Base-by-base conservation (phyloP, 1,140 invertebrate genomes). In the Charaxes varanes region DNA sequence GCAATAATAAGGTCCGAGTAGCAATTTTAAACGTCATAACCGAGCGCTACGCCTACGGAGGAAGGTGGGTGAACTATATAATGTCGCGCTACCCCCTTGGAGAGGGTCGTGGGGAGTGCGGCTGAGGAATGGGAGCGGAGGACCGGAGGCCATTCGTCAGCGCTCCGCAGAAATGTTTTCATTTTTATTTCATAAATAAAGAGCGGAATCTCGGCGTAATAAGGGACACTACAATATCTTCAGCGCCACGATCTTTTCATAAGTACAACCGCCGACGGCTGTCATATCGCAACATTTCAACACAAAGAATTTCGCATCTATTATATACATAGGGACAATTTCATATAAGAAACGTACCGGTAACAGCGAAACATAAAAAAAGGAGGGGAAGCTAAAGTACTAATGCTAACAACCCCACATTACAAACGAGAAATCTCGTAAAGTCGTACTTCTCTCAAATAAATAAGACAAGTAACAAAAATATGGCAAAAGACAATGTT, bases 141-240 rank as follows among this genome's bases (percentile, higher is more conserved):
- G 38, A 17, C 26, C 22, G 53, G 42, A 41, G 50, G 60, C 62
- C 68, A 77, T 80, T 74, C 70, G 72, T 77, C 76, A 76, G 69
- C 56, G 63, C 62, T 67, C 64, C 61, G 53, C 57, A 70, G 65
- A 72, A 71, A 77, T 74, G 70, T 77, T 80, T 80, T 80, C 76
- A 80, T 77, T 80, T 77, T 80, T 80, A 80, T 80, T 80, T 77
- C 68, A 80, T 80, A 80, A 80, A 77, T 80, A 77, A 72, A 69
- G 63, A 66, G 70, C 61, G 54, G 64, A 65, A 72, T 73, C 66
- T 70, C 57, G 53, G 44, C 35, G 30, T 74, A 71, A 80, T 76
- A 66, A 77, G 65, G 54, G 53, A 36, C 35, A 37, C 41, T 33
- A 44, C 53, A 55, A 46, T 43, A 50, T 35, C 35, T 48, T 27